phyloP scores from a whole-genome alignment of 2,888 invertebrate genomes.

The Sinohyriopsis cumingii region DNA sequence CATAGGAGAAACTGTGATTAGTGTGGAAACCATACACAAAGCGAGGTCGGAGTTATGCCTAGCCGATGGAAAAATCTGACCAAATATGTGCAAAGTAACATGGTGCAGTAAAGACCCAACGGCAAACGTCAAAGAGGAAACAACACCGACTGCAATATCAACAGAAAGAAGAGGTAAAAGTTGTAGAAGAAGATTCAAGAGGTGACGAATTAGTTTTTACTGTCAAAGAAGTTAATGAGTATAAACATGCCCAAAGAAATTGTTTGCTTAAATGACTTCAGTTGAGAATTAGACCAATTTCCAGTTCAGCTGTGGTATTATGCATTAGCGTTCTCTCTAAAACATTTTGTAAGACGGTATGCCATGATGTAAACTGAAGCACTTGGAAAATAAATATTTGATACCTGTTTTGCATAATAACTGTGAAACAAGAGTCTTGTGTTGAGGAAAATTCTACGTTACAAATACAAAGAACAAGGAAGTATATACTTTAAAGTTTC shows the following conservation, averaged over 20 bases:
- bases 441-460: constrained; percentile 1
- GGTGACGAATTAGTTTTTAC: not conserved
- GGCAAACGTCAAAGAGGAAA: no score
- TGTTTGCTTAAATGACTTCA: constrained; percentile 4
- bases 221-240: not conserved
- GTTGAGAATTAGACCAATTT: not conserved
- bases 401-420: constrained; percentile 15
- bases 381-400: constrained; percentile 2
- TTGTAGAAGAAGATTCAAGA: no score
- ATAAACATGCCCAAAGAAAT: not conserved
- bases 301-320: constrained; percentile 6
- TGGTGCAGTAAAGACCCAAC: not conserved
- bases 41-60: not conserved
- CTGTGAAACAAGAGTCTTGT: constrained; percentile 11
- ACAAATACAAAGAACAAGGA: constrained; percentile 11
- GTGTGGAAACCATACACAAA: not conserved
- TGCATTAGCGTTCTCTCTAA: constrained; percentile 12
- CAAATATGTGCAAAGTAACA: constrained; percentile 1
- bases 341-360: constrained; percentile 2
- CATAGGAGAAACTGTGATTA: not conserved
- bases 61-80: constrained; percentile 1
- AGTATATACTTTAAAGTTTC: constrained; percentile 14
- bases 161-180: no score
- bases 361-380: not conserved
- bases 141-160: no score